Base-by-base conservation (phyloP, 1,140 invertebrate species). In the Chelonus insularis region DNA sequence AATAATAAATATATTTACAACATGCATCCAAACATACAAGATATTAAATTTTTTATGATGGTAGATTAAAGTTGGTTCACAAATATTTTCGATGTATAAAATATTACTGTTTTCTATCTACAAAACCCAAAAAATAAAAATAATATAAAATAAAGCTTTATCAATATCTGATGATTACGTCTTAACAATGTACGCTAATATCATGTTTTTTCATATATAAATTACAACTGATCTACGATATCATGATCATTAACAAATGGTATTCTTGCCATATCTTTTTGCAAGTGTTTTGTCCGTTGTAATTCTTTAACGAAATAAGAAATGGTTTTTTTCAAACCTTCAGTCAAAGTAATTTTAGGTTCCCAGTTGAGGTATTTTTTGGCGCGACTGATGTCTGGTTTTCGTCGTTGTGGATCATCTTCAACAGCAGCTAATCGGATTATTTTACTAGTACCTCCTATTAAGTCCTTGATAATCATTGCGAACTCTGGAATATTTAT, bases 331-430 rank as follows among this genome's bases (percentile, higher is more conserved):
- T 91, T 86, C 2, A 98, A 81, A 11, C 96, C 96, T 54, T 88
- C 86, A 74, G 89, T 84, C 59, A 98, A 80, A 2, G 89, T 84
- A 12, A 95, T 92, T 81, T 94, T 95, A n/a, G 97, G 97, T 72
- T 92, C 86, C 97, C 97, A 99, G 60, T 91, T 86, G 0, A 99
- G 81, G 68, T 91, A 86, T 58, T 86, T 86, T 68, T 91, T 92
- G 2, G 98, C 98, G 56, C 93, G 81, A 0, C 85, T 86, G 55
- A 99, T 99, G 75, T 99, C 95, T 0, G 97, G 97, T 67, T 91
- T 89, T 52, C 98, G 83, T 64, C 93, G 85, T 76, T 97, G 94
- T 0, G 97, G 98, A 84, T 99, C 97, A 80, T 99, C 97, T 75
- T 95, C 91, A 11, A 97, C 90, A 7, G 91, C 90, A 25, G 89